Evolutionary conservation across 2,888 invertebrate species (phyloP).

Genomic region (Anthophora plumipes): DNA sequence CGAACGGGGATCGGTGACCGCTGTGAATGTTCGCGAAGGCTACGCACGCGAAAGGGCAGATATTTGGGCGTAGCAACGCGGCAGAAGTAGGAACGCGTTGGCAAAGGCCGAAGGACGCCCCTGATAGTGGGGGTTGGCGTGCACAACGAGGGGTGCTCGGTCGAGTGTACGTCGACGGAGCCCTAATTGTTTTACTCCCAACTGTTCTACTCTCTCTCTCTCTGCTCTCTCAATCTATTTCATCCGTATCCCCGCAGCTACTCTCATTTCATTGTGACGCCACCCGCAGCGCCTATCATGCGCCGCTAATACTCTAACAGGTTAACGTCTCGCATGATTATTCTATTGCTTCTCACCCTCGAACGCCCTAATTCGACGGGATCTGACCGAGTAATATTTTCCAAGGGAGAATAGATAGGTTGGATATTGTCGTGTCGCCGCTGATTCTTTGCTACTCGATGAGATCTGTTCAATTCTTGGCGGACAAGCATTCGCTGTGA

Average conservation of each 20-base stretch:
- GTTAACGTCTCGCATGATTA: constrained; percentile 79
- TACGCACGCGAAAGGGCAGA: constrained; percentile 20
- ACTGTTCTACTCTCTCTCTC: not conserved
- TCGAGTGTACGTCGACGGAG: constrained; percentile 82
- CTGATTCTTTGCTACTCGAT: too few species aligned
- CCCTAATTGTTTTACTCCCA: constrained; percentile 84
- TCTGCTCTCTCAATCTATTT: constrained; percentile 80
- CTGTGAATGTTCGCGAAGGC: constrained; percentile 23
- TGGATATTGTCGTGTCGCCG: not conserved
- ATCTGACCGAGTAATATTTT: constrained; percentile 54
- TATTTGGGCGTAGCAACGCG: constrained; percentile 54
- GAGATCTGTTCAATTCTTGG: too few species aligned
- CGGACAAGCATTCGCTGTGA: too few species aligned
- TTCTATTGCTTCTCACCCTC: constrained; percentile 70
- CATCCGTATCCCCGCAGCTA: constrained; percentile 78
- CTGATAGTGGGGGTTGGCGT: constrained; percentile 65
- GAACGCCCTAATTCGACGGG: constrained; percentile 61
- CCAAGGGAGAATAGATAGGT: not conserved
- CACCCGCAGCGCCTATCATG: constrained; percentile 83
- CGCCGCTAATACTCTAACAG: constrained; percentile 82
- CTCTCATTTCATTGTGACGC: constrained; percentile 81
- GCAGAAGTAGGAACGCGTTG: constrained; percentile 63
- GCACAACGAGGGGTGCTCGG: constrained; percentile 79
- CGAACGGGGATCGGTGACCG: not conserved
- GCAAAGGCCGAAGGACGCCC: constrained; percentile 72